Conservation (phyloP, 1,140 invertebrate genomes). For the Drosophila repleta region DNA sequence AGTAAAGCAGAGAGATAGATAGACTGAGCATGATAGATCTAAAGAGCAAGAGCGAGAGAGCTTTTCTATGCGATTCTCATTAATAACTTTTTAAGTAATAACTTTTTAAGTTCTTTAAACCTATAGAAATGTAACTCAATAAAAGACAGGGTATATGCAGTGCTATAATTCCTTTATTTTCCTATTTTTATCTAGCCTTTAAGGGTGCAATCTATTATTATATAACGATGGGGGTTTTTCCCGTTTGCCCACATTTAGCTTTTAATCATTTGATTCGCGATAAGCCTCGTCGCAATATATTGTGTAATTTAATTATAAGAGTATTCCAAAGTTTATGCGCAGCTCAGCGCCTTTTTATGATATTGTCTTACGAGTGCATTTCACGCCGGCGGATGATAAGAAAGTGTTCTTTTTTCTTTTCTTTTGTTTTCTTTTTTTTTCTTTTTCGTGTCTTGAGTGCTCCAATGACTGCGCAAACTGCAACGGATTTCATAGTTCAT, state of each 20-base stretch:
- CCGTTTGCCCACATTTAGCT: constrained; percentile 27
- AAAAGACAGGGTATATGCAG: too few relatives aligned
- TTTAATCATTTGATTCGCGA: constrained; percentile 71
- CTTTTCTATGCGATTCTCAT: neutral
- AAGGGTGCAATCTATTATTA: constrained; percentile 47
- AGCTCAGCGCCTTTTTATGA: constrained; percentile 29
- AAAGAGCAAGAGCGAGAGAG: neutral
- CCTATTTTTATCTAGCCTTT: constrained; percentile 6
- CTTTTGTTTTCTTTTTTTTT: neutral
- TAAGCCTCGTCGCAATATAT: constrained; percentile 46
- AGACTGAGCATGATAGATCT: neutral
- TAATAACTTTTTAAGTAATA: neutral
- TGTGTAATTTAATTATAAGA: constrained; percentile 33
- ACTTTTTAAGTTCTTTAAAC: too few relatives aligned
- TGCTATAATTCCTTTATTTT: too few relatives aligned
- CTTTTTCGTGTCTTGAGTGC: constrained; percentile 30
- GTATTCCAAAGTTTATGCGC: constrained; percentile 38
- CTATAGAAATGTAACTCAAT: too few relatives aligned
- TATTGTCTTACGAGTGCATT: constrained; percentile 15
- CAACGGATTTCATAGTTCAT: constrained; percentile 14
- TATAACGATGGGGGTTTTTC: constrained; percentile 31
- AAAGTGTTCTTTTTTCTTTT: neutral
- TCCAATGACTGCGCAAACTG: constrained; percentile 34
- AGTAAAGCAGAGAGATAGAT: neutral
- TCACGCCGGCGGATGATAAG: neutral